Conservation (phyloP, 2,797 vertebrate genomes). For the Pangasius mekongensis region DNA sequence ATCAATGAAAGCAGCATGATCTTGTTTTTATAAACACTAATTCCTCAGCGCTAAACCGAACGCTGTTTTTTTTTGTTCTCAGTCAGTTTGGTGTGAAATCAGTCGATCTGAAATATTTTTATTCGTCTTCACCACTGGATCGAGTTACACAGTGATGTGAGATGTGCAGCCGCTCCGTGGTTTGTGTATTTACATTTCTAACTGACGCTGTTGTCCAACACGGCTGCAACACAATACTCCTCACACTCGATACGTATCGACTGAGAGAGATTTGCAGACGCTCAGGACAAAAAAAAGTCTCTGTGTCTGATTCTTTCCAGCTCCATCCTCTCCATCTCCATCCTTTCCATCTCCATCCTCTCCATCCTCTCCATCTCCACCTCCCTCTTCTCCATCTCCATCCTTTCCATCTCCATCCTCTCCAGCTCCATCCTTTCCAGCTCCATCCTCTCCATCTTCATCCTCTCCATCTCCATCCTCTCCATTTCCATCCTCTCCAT, state of each 20-base stretch:
- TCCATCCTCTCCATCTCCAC: background rate
- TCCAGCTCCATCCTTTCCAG: no score
- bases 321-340: background rate
- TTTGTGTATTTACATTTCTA: slow-evolving; percentile 59
- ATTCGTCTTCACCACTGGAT: slow-evolving; percentile 36
- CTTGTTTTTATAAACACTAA: background rate
- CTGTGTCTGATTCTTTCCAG: background rate
- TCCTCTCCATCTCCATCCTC: background rate
- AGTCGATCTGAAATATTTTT: slow-evolving; percentile 23
- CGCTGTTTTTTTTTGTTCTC: background rate
- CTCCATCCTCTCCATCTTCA: background rate
- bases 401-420: background rate
- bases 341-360: background rate
- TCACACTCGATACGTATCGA: slow-evolving; percentile 49
- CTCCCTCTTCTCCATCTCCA: background rate
- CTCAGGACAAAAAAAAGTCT: slow-evolving; percentile 35
- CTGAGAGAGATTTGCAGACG: slow-evolving; percentile 42
- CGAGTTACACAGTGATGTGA: slow-evolving; percentile 53
- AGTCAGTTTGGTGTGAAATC: slow-evolving; percentile 10
- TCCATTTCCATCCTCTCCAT: background rate
- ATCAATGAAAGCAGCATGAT: background rate
- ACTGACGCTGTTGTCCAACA: slow-evolving; percentile 58
- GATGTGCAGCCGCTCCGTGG: slow-evolving; percentile 20
- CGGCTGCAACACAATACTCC: slow-evolving; percentile 56
- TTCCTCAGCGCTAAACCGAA: background rate